A percentile compares a stretch with the other conserved stretches of the same genome.
Conservation (phyloP, 2,888 invertebrate species). For the Drosophila leonis region DNA sequence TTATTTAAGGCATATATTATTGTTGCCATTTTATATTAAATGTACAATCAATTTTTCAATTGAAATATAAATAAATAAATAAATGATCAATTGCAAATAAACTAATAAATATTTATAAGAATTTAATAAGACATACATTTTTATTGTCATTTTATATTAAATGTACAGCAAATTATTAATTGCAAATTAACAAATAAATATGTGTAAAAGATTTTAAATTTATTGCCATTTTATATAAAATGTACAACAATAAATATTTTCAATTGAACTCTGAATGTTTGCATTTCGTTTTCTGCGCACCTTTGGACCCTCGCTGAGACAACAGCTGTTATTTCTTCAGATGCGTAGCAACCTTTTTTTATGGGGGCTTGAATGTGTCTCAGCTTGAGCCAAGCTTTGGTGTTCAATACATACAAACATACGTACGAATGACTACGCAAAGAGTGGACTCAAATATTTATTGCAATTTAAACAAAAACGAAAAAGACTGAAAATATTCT, state of each 20-base stretch:
- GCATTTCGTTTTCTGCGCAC: slow-evolving; percentile 3
- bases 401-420: background rate
- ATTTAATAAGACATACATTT: too few relatives aligned
- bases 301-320: slow-evolving; percentile 1
- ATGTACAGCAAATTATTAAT: too few relatives aligned
- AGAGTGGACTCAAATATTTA: background rate
- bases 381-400: background rate
- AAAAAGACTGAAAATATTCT: background rate
- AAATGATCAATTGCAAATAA: too few relatives aligned
- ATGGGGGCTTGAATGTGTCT: slow-evolving; percentile 18
- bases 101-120: too few relatives aligned
- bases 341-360: slow-evolving; percentile 17
- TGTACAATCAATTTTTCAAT: background rate
- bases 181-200: too few relatives aligned
- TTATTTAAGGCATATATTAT: background rate
- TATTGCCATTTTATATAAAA: background rate
- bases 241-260: background rate
- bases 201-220: too few relatives aligned
- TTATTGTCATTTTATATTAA: too few relatives aligned
- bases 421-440: background rate
- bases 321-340: slow-evolving; percentile 27
- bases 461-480: background rate
- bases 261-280: background rate
- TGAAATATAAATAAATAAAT: background rate
- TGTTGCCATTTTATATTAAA: background rate